phyloP scores from a whole-genome alignment of 2,113 vertebrate genomes.

The Istiophorus platypterus region DNA sequence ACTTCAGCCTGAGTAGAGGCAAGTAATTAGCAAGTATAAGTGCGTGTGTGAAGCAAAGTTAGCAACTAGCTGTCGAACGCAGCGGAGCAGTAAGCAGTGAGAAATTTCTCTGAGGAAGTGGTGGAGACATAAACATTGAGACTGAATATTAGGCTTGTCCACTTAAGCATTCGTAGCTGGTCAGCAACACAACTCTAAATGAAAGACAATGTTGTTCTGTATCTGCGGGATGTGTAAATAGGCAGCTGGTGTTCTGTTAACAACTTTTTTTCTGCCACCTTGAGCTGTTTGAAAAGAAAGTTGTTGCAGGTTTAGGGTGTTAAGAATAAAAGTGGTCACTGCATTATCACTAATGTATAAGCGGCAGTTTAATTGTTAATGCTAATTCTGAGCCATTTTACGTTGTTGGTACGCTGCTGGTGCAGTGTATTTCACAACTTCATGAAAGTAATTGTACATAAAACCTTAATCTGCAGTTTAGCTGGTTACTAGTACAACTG shows the following conservation, averaged over 20 bases:
- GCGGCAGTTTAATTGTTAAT: background rate
- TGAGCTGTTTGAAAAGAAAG: background rate
- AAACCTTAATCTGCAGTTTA: constrained; percentile 1
- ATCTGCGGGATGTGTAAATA: background rate
- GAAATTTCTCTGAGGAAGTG: background rate
- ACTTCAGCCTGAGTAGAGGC: background rate
- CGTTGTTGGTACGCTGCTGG: background rate
- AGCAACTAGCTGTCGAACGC: background rate
- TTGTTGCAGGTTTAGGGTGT: background rate
- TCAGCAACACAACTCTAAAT: background rate
- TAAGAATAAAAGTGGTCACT: background rate
- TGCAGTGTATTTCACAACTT: background rate
- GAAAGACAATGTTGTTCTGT: background rate
- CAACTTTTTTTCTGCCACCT: background rate
- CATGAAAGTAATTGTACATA: background rate
- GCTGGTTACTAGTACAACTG: background rate
- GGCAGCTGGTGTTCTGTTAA: background rate
- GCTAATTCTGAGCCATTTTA: background rate
- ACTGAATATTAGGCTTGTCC: background rate
- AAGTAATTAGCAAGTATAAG: background rate
- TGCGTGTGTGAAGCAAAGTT: background rate
- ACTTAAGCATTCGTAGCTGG: background rate
- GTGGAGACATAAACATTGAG: background rate
- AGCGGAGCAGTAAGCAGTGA: background rate
- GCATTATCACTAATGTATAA: background rate